Evolutionary conservation across 1,140 invertebrate species (phyloP).

Genomic region (Drosophila simulans): DNA sequence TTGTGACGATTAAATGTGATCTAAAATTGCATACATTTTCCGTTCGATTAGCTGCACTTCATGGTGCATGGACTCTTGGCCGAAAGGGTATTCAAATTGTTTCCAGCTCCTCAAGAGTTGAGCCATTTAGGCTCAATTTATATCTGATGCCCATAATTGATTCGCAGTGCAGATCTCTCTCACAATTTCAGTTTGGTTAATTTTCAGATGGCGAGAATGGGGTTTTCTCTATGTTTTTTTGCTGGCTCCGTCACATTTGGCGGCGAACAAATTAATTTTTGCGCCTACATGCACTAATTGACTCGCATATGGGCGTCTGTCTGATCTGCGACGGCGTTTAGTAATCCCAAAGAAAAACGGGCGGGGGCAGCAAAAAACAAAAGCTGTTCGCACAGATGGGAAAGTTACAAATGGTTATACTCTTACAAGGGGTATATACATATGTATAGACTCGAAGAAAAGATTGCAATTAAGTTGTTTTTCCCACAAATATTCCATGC

Average conservation of each 20-base stretch:
- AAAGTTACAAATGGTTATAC: conserved; percentile 11
- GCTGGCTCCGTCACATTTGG: conserved; percentile 65
- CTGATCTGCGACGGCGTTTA: conserved; percentile 35
- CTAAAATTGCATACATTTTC: too few species aligned
- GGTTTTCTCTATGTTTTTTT: conserved; percentile 21
- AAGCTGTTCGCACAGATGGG: conserved; percentile 1
- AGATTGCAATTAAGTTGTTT: too few species aligned
- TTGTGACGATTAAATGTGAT: too few species aligned
- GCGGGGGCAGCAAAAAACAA: conserved; percentile 39
- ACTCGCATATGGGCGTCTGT: conserved; percentile 58
- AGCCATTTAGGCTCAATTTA: conserved; percentile 6
- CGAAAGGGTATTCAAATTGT: not conserved
- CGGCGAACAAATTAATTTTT: conserved; percentile 79
- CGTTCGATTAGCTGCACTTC: too few species aligned
- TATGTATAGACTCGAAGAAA: not conserved
- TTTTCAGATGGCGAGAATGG: conserved; percentile 12
- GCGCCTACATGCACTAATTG: conserved; percentile 79
- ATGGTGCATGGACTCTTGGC: not conserved
- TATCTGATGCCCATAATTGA: conserved; percentile 29
- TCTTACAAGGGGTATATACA: not conserved
- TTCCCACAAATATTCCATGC: too few species aligned
- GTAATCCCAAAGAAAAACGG: conserved; percentile 42
- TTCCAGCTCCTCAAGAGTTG: not conserved
- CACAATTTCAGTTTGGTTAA: conserved; percentile 2
- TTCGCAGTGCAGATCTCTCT: conserved; percentile 14